Conservation (phyloP, 2,888 invertebrate species). For the Andrena camellia region DNA sequence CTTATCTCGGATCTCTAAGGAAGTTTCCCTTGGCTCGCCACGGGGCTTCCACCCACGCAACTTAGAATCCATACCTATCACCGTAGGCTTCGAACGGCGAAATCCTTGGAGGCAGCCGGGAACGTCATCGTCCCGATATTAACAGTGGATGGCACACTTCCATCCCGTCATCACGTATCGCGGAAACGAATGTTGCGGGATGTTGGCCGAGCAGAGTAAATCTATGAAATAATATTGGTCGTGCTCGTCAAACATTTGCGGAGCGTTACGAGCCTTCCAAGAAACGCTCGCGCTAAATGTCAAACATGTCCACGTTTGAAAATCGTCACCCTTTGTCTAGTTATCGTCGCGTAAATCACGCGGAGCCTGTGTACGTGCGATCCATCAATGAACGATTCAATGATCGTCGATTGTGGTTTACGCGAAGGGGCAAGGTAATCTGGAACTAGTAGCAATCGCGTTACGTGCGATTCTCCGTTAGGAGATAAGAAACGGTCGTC, state of each 20-base stretch:
- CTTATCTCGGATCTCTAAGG: too few relatives aligned
- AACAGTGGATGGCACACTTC: conserved; percentile 18
- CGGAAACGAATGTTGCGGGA: conserved; percentile 59
- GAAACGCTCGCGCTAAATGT: conserved; percentile 46
- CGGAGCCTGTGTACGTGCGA: too few relatives aligned
- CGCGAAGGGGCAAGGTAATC: too few relatives aligned
- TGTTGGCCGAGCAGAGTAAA: conserved; percentile 47
- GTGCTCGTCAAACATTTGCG: conserved; percentile 61
- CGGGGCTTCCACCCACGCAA: neutral
- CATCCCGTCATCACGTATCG: conserved; percentile 21
- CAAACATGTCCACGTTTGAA: conserved; percentile 35
- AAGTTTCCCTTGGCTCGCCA: too few relatives aligned
- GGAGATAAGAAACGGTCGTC: too few relatives aligned
- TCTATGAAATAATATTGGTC: conserved; percentile 68
- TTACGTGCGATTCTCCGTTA: too few relatives aligned
- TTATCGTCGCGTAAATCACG: neutral
- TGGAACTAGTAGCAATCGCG: too few relatives aligned
- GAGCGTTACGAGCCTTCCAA: conserved; percentile 45
- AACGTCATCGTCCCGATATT: neutral
- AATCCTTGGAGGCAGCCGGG: neutral
- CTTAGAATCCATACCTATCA: neutral
- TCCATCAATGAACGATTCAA: too few relatives aligned
- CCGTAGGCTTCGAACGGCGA: neutral
- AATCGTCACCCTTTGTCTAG: conserved; percentile 19
- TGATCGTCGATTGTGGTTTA: neutral